phyloP scores from a whole-genome alignment of 2,113 vertebrate species.

The Arenaria interpres region DNA sequence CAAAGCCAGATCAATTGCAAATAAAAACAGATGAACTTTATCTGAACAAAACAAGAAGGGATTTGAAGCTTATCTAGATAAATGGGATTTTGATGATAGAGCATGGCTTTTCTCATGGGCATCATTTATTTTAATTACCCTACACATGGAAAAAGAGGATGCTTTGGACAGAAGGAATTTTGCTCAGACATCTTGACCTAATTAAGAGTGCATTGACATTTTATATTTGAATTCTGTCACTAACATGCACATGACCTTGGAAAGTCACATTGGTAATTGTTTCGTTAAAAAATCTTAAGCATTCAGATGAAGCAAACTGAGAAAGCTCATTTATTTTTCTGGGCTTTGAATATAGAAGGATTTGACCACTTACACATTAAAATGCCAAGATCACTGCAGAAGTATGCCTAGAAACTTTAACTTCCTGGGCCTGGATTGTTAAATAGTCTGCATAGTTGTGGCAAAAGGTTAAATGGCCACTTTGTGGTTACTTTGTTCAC shows the following conservation, averaged over 20 bases:
- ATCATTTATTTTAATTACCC: constrained; percentile 61
- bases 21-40: constrained; percentile 35
- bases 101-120: constrained; percentile 29
- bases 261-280: constrained; percentile 29
- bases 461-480: constrained; percentile 17
- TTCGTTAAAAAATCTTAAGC: constrained; percentile 41
- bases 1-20: constrained; percentile 19
- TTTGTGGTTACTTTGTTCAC: not conserved
- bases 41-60: not conserved
- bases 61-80: constrained; percentile 52
- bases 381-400: not conserved
- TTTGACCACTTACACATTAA: not conserved
- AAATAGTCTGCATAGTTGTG: constrained; percentile 33
- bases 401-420: not conserved
- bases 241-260: constrained; percentile 44
- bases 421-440: not conserved
- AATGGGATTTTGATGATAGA: constrained; percentile 45
- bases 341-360: not conserved
- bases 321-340: constrained; percentile 18
- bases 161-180: constrained; percentile 46
- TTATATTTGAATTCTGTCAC: constrained; percentile 49
- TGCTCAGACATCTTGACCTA: constrained; percentile 51
- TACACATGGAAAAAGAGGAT: constrained; percentile 2
- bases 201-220: constrained; percentile 61
- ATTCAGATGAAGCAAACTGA: not conserved